These are phyloP conservation scores for Nomada flava DNA, from an alignment of 2,888 invertebrate species.

Conservation along the genomic window DNA sequence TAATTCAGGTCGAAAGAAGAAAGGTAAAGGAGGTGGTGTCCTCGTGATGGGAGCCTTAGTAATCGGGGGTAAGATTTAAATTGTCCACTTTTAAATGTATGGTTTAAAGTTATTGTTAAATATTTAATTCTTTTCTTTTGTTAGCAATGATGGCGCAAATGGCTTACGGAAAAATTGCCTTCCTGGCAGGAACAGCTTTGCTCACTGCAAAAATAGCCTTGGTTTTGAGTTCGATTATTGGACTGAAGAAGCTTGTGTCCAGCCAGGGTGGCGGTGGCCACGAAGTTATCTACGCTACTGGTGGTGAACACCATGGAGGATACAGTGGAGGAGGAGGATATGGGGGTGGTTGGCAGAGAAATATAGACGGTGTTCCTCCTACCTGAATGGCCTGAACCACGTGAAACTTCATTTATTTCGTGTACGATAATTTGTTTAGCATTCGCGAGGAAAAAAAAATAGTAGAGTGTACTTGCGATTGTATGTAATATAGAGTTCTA, in stretches of 20 bases:
- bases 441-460: not conserved
- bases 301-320: slow-evolving; percentile 82
- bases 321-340: slow-evolving; percentile 78
- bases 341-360: slow-evolving; percentile 82
- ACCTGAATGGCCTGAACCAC: slow-evolving; percentile 67
- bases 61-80: slow-evolving; percentile 83
- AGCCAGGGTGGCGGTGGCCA: slow-evolving; percentile 85
- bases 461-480: slow-evolving; percentile 4
- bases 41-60: slow-evolving; percentile 87
- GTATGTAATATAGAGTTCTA: slow-evolving; percentile 23
- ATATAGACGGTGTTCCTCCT: slow-evolving; percentile 76
- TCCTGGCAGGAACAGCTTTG: slow-evolving; percentile 88
- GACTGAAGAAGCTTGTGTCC: slow-evolving; percentile 87
- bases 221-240: slow-evolving; percentile 87
- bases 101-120: no score
- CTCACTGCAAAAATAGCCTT: slow-evolving; percentile 89
- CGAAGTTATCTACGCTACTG: slow-evolving; percentile 86
- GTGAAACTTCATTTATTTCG: not conserved
- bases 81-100: not conserved
- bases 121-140: not conserved
- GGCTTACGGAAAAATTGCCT: slow-evolving; percentile 88
- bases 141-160: slow-evolving; percentile 87
- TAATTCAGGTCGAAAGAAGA: slow-evolving; percentile 84
- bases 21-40: slow-evolving; percentile 83
- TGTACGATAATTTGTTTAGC: slow-evolving; percentile 1